phyloP scores from a whole-genome alignment of 2,113 vertebrate species.

The Rhinolophus sinicus region DNA sequence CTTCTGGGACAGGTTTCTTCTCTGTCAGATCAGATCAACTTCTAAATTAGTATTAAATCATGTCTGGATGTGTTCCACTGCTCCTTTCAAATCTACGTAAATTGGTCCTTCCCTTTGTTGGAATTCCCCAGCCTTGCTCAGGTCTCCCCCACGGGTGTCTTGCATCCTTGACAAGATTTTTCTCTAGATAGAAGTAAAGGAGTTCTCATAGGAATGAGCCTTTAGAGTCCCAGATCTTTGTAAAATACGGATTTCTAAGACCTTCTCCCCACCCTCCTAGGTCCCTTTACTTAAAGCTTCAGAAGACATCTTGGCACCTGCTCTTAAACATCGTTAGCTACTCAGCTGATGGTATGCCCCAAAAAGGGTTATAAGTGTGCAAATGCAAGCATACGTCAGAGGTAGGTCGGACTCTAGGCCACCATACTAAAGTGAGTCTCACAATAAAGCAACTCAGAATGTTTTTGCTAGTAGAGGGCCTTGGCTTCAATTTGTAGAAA shows the following conservation, averaged over 20 bases:
- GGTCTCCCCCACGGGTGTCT: background rate
- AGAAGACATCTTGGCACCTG: background rate
- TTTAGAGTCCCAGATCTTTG: background rate
- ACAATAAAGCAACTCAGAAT: no score
- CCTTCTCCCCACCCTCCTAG: background rate
- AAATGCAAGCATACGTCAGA: background rate
- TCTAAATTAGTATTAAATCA: conserved; percentile 63
- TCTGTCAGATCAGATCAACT: conserved; percentile 64
- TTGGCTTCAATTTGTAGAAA: no score
- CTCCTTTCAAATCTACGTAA: conserved; percentile 40
- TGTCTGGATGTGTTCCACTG: background rate
- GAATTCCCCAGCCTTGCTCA: background rate
- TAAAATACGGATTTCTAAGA: background rate
- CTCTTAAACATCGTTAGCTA: background rate
- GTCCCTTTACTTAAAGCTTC: background rate
- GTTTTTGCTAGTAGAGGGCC: no score
- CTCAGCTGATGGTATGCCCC: background rate
- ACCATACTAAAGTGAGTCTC: no score
- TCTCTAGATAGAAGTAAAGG: background rate
- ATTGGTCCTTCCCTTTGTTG: background rate
- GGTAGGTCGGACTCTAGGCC: no score
- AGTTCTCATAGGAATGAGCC: background rate
- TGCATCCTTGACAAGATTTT: background rate
- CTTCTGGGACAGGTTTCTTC: conserved; percentile 45
- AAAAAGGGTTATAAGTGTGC: background rate